phyloP scores from a whole-genome alignment of 1,140 invertebrate genomes.

The Epicauta chinensis region DNA sequence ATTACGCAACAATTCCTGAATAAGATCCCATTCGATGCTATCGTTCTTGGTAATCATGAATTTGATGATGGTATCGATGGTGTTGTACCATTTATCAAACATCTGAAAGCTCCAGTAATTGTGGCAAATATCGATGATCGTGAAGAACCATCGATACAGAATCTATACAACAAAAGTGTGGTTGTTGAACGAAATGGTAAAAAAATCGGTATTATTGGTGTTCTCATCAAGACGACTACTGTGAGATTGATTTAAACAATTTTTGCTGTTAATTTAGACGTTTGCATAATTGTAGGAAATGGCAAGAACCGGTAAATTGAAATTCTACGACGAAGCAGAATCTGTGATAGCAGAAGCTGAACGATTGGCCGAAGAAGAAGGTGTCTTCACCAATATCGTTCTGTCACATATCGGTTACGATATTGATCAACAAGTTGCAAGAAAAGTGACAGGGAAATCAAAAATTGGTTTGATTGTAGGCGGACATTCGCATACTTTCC shows the following conservation, averaged over 20 bases:
- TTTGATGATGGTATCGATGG: slow-evolving; percentile 67
- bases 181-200: slow-evolving; percentile 49
- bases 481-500: slow-evolving; percentile 66
- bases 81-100: slow-evolving; percentile 61
- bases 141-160: slow-evolving; percentile 56
- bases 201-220: slow-evolving; percentile 74
- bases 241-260: slow-evolving; percentile 49
- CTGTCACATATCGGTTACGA: slow-evolving; percentile 54
- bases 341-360: slow-evolving; percentile 37
- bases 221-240: slow-evolving; percentile 57
- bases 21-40: slow-evolving; percentile 66
- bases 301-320: slow-evolving; percentile 37
- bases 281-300: slow-evolving; percentile 27
- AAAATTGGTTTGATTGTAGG: slow-evolving; percentile 74
- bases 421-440: slow-evolving; percentile 59
- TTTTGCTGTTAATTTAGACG: background rate
- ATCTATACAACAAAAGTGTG: slow-evolving; percentile 51
- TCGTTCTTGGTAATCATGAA: slow-evolving; percentile 82
- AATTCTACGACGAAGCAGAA: slow-evolving; percentile 45
- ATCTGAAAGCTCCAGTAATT: slow-evolving; percentile 56
- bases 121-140: slow-evolving; percentile 67
- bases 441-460: slow-evolving; percentile 47
- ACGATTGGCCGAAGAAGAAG: slow-evolving; percentile 35
- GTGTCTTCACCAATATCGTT: slow-evolving; percentile 38
- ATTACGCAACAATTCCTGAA: slow-evolving; percentile 71